These are phyloP conservation scores for Brachyptera risi DNA, from an alignment of 2,888 invertebrate species.

Conservation along the genomic window DNA sequence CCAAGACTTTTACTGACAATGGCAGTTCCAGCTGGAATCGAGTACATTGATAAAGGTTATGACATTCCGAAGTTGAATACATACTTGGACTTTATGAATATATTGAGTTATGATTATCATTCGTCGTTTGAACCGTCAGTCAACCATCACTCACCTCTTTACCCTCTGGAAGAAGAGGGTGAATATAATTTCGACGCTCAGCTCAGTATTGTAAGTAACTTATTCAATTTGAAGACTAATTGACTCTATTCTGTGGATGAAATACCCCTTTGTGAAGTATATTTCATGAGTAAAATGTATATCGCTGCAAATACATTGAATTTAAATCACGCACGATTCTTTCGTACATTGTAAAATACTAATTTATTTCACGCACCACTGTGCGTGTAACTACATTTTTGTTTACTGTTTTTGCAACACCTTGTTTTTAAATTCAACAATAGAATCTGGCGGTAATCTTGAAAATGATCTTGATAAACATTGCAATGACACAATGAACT, in stretches of 20 bases:
- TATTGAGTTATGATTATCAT: slow-evolving; percentile 88
- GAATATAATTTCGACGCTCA: slow-evolving; percentile 86
- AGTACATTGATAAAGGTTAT: slow-evolving; percentile 90
- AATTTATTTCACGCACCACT: not conserved
- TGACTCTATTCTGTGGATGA: not conserved
- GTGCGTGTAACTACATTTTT: no score
- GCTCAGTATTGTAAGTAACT: slow-evolving; percentile 75
- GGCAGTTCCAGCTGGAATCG: slow-evolving; percentile 91
- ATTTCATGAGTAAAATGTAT: no score
- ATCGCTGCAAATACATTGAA: no score
- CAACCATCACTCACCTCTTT: slow-evolving; percentile 87
- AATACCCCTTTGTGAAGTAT: no score
- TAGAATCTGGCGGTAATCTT: no score
- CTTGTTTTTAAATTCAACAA: no score
- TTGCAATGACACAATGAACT: no score
- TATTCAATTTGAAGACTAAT: no score
- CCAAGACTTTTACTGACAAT: slow-evolving; percentile 78
- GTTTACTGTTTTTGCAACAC: no score
- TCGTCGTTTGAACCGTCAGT: slow-evolving; percentile 87
- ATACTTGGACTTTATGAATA: slow-evolving; percentile 88
- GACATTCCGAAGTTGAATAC: slow-evolving; percentile 82
- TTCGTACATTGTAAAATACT: not conserved
- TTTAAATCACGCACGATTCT: no score
- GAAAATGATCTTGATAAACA: no score
- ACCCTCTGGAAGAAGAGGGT: slow-evolving; percentile 65